Percentiles rank a stretch among this genome's conserved stretches.
Evolutionary conservation across 1,140 invertebrate genomes (phyloP).

Genomic region (Platyscapa corneri): DNA sequence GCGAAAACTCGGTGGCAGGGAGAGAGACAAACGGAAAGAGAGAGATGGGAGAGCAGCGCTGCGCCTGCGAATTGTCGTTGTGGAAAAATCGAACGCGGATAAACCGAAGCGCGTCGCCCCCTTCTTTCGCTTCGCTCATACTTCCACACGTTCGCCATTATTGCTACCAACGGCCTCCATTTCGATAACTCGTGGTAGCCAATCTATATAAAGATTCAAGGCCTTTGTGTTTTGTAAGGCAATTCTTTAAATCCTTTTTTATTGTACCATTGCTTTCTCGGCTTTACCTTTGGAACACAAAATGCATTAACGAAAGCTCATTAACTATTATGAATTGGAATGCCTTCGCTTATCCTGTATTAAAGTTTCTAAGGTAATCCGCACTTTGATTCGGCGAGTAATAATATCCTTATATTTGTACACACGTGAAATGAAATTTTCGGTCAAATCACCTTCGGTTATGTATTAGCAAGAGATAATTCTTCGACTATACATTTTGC

Average conservation of each 20-base stretch:
- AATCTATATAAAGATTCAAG: no score
- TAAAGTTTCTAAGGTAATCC: no score
- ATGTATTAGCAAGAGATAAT: no score
- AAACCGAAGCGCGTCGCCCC: slow-evolving; percentile 67
- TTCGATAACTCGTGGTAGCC: slow-evolving; percentile 48
- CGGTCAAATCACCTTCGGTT: no score
- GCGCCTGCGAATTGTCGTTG: slow-evolving; percentile 75
- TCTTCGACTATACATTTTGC: no score
- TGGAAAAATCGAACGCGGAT: slow-evolving; percentile 75
- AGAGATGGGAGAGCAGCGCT: slow-evolving; percentile 60
- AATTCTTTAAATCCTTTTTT: no score
- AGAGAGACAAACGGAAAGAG: neutral
- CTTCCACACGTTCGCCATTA: slow-evolving; percentile 45
- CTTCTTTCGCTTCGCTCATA: slow-evolving; percentile 62
- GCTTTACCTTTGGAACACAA: no score
- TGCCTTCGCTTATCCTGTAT: neutral
- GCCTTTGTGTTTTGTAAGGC: neutral
- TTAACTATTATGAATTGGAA: neutral
- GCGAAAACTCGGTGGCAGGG: slow-evolving; percentile 42
- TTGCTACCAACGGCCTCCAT: slow-evolving; percentile 51
- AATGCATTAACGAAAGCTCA: neutral
- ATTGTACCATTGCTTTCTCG: no score
- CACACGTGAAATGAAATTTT: no score
- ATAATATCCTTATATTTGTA: no score
- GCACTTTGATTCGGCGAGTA: no score